Evolutionary conservation across 2,888 invertebrate genomes (phyloP).

Genomic region (Drosophila robusta): DNA sequence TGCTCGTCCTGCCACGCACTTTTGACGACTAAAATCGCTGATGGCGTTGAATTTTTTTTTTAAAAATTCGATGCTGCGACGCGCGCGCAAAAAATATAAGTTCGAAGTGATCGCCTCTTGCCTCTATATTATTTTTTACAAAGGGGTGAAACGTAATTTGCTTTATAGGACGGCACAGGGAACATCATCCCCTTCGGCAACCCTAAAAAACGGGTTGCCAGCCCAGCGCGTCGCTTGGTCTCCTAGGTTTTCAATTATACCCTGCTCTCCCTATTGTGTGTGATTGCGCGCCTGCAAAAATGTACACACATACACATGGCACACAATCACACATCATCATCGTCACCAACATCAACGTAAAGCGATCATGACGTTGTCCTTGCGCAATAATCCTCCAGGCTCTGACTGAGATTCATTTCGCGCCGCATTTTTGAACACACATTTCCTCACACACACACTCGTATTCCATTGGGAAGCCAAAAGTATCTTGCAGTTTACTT

Average conservation of each 20-base stretch:
- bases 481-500: slow-evolving; percentile 23
- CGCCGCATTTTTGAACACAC: slow-evolving; percentile 42
- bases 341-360: slow-evolving; percentile 38
- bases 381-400: slow-evolving; percentile 52
- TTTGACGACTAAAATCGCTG: slow-evolving; percentile 66
- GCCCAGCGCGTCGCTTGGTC: slow-evolving; percentile 23
- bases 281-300: slow-evolving; percentile 50
- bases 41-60: slow-evolving; percentile 56
- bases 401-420: slow-evolving; percentile 43
- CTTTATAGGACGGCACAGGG: slow-evolving; percentile 31
- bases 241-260: slow-evolving; percentile 37
- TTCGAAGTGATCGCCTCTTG: slow-evolving; percentile 65
- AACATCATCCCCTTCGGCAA: slow-evolving; percentile 70
- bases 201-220: slow-evolving; percentile 79
- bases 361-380: slow-evolving; percentile 70
- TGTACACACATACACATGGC: slow-evolving; percentile 32
- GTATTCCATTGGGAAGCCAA: background rate
- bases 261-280: slow-evolving; percentile 64
- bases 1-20: slow-evolving; percentile 71
- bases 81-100: slow-evolving; percentile 45
- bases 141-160: slow-evolving; percentile 77
- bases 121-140: slow-evolving; percentile 62
- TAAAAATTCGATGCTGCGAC: slow-evolving; percentile 53
- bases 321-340: slow-evolving; percentile 11
- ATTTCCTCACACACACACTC: slow-evolving; percentile 16